These are phyloP conservation scores for Trachelus stipa DNA, from an alignment of 2,888 invertebrate species.

Conservation along the genomic window DNA sequence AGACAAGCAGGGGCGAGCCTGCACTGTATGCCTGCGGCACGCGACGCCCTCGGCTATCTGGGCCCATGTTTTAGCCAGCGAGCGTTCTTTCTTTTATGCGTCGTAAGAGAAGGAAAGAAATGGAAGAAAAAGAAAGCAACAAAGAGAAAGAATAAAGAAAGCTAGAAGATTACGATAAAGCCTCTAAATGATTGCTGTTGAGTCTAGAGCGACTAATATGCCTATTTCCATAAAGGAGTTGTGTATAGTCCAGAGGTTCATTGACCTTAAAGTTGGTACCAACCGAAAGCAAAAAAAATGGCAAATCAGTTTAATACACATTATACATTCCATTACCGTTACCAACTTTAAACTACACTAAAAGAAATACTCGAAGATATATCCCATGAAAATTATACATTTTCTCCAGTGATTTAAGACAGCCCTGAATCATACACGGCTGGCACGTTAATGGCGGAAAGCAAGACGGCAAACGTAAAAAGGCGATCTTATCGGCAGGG, in stretches of 20 bases:
- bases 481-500: slow-evolving; percentile 48
- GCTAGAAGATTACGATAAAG: slow-evolving; percentile 55
- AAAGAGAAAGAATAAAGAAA: slow-evolving; percentile 23
- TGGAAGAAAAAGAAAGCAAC: slow-evolving; percentile 14
- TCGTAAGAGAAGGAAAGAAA: slow-evolving; percentile 37
- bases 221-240: not conserved
- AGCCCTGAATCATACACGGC: slow-evolving; percentile 33
- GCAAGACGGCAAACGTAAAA: slow-evolving; percentile 24
- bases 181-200: slow-evolving; percentile 56
- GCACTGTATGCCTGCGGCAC: slow-evolving; percentile 53
- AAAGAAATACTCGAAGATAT: not conserved
- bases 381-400: not conserved
- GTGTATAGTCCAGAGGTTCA: not conserved
- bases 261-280: not conserved
- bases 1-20: slow-evolving; percentile 52
- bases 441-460: slow-evolving; percentile 36
- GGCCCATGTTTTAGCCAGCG: slow-evolving; percentile 55
- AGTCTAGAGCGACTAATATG: slow-evolving; percentile 44
- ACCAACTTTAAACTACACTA: not conserved
- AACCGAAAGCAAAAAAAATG: not conserved
- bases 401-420: not conserved
- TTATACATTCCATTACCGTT: not conserved
- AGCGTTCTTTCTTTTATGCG: slow-evolving; percentile 51
- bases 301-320: not conserved
- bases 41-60: slow-evolving; percentile 58